These are phyloP conservation scores for Xanthorhoe designata DNA, from an alignment of 2,888 invertebrate species.

Conservation along the genomic window DNA sequence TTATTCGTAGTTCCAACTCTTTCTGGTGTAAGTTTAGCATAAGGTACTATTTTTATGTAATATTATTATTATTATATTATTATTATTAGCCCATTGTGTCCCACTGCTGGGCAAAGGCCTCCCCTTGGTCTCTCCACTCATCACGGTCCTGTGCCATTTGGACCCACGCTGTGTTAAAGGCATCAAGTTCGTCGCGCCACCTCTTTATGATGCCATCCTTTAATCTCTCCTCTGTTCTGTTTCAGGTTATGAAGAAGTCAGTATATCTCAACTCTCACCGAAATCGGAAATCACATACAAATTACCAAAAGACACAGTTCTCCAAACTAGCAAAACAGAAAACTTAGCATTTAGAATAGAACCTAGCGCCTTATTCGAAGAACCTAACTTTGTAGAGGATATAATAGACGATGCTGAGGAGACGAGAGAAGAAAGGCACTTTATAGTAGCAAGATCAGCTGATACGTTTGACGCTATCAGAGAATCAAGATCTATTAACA, in stretches of 20 bases:
- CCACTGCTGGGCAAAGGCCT: too few species aligned
- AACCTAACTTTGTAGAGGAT: constrained; percentile 48
- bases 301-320: constrained; percentile 53
- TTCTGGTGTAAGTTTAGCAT: too few species aligned
- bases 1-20: too few species aligned
- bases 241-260: constrained; percentile 84
- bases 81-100: too few species aligned
- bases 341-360: constrained; percentile 73
- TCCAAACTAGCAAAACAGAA: constrained; percentile 69
- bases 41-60: too few species aligned
- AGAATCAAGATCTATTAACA: constrained; percentile 82
- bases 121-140: too few species aligned
- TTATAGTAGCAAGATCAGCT: constrained; percentile 83
- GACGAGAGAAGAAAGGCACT: constrained; percentile 60
- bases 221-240: too few species aligned
- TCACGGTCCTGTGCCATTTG: too few species aligned
- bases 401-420: constrained; percentile 51
- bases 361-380: constrained; percentile 65
- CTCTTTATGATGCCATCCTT: too few species aligned
- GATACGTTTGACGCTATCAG: constrained; percentile 66
- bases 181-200: too few species aligned
- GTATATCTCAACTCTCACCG: constrained; percentile 89
- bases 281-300: constrained; percentile 81
- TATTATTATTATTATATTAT: too few species aligned
- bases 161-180: too few species aligned